Percentiles rank a stretch among this genome's conserved stretches.
Evolutionary conservation across 2,797 vertebrate species (phyloP).

Genomic region (Florisuga fusca): DNA sequence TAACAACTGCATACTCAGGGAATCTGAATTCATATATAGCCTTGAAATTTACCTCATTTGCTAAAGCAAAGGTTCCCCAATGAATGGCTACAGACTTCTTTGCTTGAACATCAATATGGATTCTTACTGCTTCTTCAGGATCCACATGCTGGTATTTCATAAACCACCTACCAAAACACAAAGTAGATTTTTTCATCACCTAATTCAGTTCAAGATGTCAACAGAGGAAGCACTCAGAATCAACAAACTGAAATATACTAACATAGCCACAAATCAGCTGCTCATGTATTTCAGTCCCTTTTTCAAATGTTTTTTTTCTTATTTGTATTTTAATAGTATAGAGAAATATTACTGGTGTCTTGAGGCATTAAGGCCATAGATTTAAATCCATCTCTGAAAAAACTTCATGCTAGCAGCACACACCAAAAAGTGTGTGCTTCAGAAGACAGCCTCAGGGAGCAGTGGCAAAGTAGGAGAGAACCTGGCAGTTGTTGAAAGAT

Average conservation of each 20-base stretch:
- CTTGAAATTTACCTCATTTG: slow-evolving; percentile 88
- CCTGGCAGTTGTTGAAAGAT: not conserved
- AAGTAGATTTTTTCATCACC: not conserved
- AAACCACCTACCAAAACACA: slow-evolving; percentile 86
- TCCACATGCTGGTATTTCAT: slow-evolving; percentile 95
- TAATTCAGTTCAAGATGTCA: not conserved
- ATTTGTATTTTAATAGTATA: not conserved
- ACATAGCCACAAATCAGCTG: not conserved
- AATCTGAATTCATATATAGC: not conserved
- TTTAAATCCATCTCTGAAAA: not conserved
- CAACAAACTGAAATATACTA: not conserved
- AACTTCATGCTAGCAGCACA: not conserved
- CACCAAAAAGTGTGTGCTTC: not conserved
- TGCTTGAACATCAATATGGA: slow-evolving; percentile 91
- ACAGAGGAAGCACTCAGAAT: not conserved
- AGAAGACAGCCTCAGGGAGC: not conserved
- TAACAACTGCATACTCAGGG: not conserved
- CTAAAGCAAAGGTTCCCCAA: slow-evolving; percentile 96
- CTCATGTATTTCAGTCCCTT: not conserved
- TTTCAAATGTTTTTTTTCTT: not conserved
- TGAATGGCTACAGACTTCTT: slow-evolving; percentile 93
- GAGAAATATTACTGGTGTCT: not conserved
- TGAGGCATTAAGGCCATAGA: not conserved
- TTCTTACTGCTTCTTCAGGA: slow-evolving; percentile 93
- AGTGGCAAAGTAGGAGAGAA: not conserved